Conservation (phyloP, 2,888 invertebrate genomes). For the Polylopha cassiicola region DNA sequence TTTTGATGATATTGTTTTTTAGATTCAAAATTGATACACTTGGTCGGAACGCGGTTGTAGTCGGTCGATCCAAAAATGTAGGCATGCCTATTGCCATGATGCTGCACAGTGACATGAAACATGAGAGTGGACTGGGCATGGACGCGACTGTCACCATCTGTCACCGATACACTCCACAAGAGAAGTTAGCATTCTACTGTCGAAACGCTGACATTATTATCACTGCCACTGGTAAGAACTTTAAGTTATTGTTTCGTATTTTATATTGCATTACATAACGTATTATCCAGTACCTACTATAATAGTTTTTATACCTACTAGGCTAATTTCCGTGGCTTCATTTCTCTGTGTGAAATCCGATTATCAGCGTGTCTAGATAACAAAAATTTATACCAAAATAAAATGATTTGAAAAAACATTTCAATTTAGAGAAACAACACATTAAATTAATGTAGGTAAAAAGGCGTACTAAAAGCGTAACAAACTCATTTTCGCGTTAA, state of each 20-base stretch:
- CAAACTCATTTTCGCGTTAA: no score
- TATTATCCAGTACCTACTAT: no score
- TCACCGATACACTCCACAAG: slow-evolving; percentile 89
- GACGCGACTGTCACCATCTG: slow-evolving; percentile 95
- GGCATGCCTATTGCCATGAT: slow-evolving; percentile 93
- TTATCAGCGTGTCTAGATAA: no score
- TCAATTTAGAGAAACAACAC: no score
- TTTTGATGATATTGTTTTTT: slow-evolving; percentile 30
- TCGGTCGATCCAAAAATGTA: slow-evolving; percentile 94
- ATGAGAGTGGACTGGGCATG: slow-evolving; percentile 82
- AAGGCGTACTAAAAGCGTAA: no score
- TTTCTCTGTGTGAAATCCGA: no score
- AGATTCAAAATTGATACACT: slow-evolving; percentile 82
- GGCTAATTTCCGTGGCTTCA: no score
- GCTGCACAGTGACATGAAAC: slow-evolving; percentile 84
- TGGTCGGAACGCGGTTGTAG: slow-evolving; percentile 92
- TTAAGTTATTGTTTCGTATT: background rate
- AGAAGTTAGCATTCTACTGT: slow-evolving; percentile 83
- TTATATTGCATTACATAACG: no score
- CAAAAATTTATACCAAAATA: no score
- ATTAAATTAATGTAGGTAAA: no score
- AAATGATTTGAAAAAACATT: no score
- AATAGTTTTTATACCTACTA: no score
- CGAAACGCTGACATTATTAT: slow-evolving; percentile 87
- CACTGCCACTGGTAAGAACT: slow-evolving; percentile 80